phyloP scores from a whole-genome alignment of 2,888 invertebrate genomes.

The Mesorhabditis belari region DNA sequence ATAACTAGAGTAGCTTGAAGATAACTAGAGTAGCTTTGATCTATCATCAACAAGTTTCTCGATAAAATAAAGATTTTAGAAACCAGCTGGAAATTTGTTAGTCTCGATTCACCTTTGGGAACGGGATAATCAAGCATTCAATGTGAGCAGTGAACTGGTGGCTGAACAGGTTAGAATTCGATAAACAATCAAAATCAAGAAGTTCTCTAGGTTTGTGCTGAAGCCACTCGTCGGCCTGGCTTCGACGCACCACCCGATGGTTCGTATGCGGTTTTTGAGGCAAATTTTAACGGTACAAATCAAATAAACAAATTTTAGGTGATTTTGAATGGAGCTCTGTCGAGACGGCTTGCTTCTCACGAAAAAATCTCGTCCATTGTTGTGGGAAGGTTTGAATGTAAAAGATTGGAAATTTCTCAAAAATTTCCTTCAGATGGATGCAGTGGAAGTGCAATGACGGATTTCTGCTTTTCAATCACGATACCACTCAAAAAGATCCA shows the following conservation, averaged over 20 bases:
- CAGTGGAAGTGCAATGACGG: conserved; percentile 21
- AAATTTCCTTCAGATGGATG: conserved; percentile 13
- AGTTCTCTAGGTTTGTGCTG: conserved; percentile 14
- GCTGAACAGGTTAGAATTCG: conserved; percentile 21
- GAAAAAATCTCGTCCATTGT: conserved; percentile 25
- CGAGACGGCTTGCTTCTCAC: conserved; percentile 11
- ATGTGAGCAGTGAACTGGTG: conserved; percentile 37
- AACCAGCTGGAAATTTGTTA: conserved; percentile 39
- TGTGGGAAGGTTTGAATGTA: conserved; percentile 9
- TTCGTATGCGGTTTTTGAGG: conserved; percentile 42
- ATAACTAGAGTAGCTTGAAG: too few species aligned
- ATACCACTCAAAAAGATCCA: conserved; percentile 10
- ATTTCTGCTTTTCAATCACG: conserved; percentile 22
- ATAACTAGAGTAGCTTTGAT: too few species aligned
- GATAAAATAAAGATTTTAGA: too few species aligned
- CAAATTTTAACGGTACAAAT: neutral
- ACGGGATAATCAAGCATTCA: conserved; percentile 48
- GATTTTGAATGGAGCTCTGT: conserved; percentile 12
- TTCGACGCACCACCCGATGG: conserved; percentile 18
- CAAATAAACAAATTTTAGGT: conserved; percentile 4
- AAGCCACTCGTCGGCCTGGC: conserved; percentile 15
- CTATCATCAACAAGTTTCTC: too few species aligned
- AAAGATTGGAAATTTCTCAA: neutral
- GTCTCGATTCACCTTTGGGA: conserved; percentile 45
- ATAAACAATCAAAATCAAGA: neutral